Conservation (phyloP, 2,797 vertebrate genomes). For the Botia kubotai region DNA sequence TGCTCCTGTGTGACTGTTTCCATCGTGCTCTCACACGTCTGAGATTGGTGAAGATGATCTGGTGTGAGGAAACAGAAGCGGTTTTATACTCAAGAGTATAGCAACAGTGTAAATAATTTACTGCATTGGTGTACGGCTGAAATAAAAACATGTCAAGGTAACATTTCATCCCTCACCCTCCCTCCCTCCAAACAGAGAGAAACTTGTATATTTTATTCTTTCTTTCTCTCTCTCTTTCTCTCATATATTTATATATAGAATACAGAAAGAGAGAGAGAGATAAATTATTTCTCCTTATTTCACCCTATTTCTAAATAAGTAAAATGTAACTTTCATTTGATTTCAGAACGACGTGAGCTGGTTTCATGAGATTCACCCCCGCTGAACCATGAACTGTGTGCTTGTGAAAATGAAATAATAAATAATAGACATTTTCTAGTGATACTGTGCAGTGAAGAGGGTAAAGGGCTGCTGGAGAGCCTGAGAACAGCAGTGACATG, state of each 20-base stretch:
- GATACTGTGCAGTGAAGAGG: background rate
- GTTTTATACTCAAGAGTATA: constrained; percentile 6
- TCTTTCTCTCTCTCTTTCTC: too few species aligned
- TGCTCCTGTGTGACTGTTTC: too few species aligned
- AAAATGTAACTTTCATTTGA: background rate
- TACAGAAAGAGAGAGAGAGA: too few species aligned
- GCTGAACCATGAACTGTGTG: background rate
- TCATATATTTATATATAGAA: too few species aligned
- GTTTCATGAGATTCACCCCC: background rate
- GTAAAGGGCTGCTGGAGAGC: constrained; percentile 5
- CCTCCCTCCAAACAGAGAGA: too few species aligned
- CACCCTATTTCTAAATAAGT: too few species aligned
- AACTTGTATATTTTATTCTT: too few species aligned
- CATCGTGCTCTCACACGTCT: too few species aligned
- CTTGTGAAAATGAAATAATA: background rate
- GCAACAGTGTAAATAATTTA: constrained; percentile 14
- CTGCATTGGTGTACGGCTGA: background rate
- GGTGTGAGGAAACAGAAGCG: background rate
- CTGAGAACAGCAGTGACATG: constrained; percentile 38
- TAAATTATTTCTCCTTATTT: too few species aligned
- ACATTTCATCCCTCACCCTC: background rate
- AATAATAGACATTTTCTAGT: background rate
- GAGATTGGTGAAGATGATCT: background rate
- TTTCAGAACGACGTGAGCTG: background rate
- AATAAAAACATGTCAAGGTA: background rate